These are phyloP conservation scores for Campoplex nolae DNA, from an alignment of 2,888 invertebrate species.

Conservation along the genomic window DNA sequence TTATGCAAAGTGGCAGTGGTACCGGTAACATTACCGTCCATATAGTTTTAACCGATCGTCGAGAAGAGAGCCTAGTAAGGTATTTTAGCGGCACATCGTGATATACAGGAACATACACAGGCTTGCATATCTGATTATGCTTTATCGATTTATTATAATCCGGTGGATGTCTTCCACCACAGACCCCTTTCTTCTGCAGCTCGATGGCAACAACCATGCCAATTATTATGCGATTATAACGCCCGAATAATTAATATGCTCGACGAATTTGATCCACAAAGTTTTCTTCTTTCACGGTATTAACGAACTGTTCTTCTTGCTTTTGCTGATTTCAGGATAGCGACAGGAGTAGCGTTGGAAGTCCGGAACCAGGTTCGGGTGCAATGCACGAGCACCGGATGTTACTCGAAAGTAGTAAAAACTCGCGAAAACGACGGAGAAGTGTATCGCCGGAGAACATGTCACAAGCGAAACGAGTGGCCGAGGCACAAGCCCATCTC, in stretches of 20 bases:
- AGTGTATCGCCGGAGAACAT: slow-evolving; percentile 82
- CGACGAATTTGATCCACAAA: background rate
- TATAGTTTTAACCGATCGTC: slow-evolving; percentile 64
- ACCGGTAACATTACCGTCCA: slow-evolving; percentile 77
- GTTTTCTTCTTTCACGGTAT: background rate
- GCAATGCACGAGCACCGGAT: slow-evolving; percentile 82
- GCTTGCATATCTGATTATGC: slow-evolving; percentile 69
- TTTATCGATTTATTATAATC: slow-evolving; percentile 83
- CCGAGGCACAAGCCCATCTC: slow-evolving; percentile 87
- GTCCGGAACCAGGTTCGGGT: slow-evolving; percentile 81
- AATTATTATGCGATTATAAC: slow-evolving; percentile 53
- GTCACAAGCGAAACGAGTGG: slow-evolving; percentile 85
- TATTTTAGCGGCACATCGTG: slow-evolving; percentile 67
- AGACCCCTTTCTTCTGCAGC: slow-evolving; percentile 37
- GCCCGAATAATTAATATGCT: slow-evolving; percentile 42
- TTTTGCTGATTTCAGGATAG: slow-evolving; percentile 79
- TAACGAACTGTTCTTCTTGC: slow-evolving; percentile 26
- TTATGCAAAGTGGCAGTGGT: slow-evolving; percentile 81
- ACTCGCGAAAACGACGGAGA: slow-evolving; percentile 80
- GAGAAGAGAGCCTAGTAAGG: slow-evolving; percentile 70
- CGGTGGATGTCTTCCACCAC: slow-evolving; percentile 45
- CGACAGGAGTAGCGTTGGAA: slow-evolving; percentile 83
- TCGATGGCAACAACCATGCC: slow-evolving; percentile 25
- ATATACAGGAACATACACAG: background rate
- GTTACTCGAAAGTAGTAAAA: slow-evolving; percentile 81